Conservation (phyloP, 2,888 invertebrate genomes). For the Drosophila eohydei region DNA sequence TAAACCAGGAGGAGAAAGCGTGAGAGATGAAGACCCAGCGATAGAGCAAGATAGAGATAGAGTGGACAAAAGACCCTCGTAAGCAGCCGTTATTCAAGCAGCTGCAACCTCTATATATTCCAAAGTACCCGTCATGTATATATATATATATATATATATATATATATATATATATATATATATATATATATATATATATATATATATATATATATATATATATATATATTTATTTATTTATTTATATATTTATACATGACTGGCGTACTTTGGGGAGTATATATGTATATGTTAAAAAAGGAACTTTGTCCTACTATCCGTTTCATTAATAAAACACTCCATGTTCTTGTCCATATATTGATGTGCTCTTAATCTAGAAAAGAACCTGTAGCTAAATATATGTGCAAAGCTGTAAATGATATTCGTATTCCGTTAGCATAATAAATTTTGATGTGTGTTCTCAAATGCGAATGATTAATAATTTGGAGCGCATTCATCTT, state of each 20-base stretch:
- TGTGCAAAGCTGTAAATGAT: not conserved
- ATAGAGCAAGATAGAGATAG: not conserved
- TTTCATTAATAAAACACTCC: constrained; percentile 41
- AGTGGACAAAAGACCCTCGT: constrained; percentile 20
- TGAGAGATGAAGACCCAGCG: constrained; percentile 1
- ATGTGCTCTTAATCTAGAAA: not conserved
- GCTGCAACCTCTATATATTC: constrained; percentile 35
- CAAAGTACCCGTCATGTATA: constrained; percentile 42
- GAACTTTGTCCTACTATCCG: constrained; percentile 21
- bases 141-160: not conserved
- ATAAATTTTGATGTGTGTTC: not conserved
- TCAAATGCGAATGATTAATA: no score
- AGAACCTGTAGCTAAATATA: not conserved
- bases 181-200: not conserved
- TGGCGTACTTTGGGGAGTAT: not conserved
- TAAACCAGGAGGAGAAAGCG: constrained; percentile 24
- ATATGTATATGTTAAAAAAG: constrained; percentile 14
- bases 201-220: not conserved
- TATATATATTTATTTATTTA: no score
- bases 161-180: not conserved
- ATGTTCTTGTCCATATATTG: constrained; percentile 20
- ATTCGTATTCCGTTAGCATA: not conserved
- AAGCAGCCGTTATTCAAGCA: not conserved
- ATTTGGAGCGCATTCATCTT: no score
- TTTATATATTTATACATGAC: no score